phyloP scores from a whole-genome alignment of 2,797 vertebrate species.

The Staurois parvus region DNA sequence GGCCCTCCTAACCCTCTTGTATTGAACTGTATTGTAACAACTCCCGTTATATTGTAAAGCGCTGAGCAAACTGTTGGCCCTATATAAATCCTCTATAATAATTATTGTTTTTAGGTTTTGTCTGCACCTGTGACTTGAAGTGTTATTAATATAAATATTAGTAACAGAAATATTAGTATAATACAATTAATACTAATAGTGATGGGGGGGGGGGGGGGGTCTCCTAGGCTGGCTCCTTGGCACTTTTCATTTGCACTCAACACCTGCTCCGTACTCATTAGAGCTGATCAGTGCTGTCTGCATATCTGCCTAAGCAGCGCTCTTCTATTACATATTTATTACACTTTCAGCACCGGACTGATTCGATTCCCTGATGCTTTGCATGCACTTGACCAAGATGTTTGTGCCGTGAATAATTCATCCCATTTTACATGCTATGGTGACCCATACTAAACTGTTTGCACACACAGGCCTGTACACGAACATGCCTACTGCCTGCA shows the following conservation, averaged over 20 bases:
- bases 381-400: slow-evolving; percentile 35
- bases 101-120: too few species aligned
- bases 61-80: too few species aligned
- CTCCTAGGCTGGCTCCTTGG: too few species aligned
- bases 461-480: slow-evolving; percentile 14
- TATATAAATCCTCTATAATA: too few species aligned
- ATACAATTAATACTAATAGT: too few species aligned
- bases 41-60: too few species aligned
- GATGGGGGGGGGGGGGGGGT: too few species aligned
- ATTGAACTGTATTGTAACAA: too few species aligned
- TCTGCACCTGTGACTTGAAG: too few species aligned
- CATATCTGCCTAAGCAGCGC: not conserved
- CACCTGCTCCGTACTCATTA: not conserved
- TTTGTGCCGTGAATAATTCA: slow-evolving; percentile 37
- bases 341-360: not conserved
- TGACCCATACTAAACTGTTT: slow-evolving; percentile 28
- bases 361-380: slow-evolving; percentile 22
- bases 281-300: not conserved
- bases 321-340: slow-evolving; percentile 30
- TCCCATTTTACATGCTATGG: slow-evolving; percentile 41
- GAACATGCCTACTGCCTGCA: not conserved
- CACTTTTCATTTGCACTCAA: not conserved
- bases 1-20: too few species aligned
- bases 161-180: too few species aligned
- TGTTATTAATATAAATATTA: too few species aligned